Evolutionary conservation across 2,888 invertebrate genomes (phyloP), one percentile per base, ranked within the genome.

Genomic region (Zaprionus obscuricornis): DNA sequence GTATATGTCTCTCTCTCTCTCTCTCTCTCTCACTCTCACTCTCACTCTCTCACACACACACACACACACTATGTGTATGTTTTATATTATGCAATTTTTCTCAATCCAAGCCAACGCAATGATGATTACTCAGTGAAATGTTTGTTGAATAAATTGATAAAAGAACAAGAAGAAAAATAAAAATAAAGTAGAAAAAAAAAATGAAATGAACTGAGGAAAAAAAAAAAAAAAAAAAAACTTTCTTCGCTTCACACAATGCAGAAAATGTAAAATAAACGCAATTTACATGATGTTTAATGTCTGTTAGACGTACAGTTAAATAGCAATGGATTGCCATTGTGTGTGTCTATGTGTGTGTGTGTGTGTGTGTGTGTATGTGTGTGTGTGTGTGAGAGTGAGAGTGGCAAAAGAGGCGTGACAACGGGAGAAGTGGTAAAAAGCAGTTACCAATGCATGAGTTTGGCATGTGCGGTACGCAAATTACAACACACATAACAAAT

Each of bases 401-500:
- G 6, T 16, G 4, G 2, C 22, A 7, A 1, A 24, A 17, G 14
- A 13, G 17, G 20, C 20, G 34, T 2, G 16, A 6, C 34, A 7
- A 29, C 8, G 20, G 13, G n/a, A n/a, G n/a, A n/a, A n/a, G n/a
- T n/a, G n/a, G n/a, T n/a, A n/a, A n/a, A n/a, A n/a, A n/a, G n/a
- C n/a, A n/a, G n/a, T n/a, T n/a, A n/a, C n/a, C 18, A 39, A 42
- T 3, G 22, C 24, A 37, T 39, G 46, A 20, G 29, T 8, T 20
- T 57, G 66, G 46, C 49, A 66, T 71, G 54, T 62, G 66, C n/a
- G 58, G 40, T 63, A 78, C 75, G 65, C 83, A 79, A 79, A 83
- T 79, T 79, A 83, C 78, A 72, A 72, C 79, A 82, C n/a, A n/a
- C 75, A 85, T 74, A 71, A 78, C 75, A 79, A 79, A 79, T 85